Base-by-base conservation (phyloP, 2,797 vertebrate species). In the Falco berigora region DNA sequence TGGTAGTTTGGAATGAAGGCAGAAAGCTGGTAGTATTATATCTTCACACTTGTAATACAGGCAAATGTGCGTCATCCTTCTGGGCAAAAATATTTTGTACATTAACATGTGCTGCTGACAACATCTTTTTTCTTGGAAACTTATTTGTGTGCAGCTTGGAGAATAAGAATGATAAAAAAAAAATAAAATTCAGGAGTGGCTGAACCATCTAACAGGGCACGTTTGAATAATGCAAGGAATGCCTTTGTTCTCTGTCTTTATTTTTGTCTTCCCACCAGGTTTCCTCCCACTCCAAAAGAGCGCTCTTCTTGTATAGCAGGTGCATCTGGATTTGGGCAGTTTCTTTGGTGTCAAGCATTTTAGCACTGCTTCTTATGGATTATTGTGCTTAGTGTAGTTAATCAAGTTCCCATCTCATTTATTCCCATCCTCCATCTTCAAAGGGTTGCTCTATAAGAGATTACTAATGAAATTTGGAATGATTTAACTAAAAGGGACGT, bases 1-100 rank as follows among this genome's bases (percentile, higher is more conserved):
- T 88, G 79, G 59, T 84, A 96, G 56, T 84, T 78, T 76, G 55
- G 44, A 94, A 68, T 50, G 58, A 94, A 96, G 62, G 83, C 86
- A 91, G 77, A 95, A 95, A 76, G 61, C 90, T 96, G 68, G 90
- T 95, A 88, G 28, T 63, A n/a, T 92, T 95, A 58, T 83, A 58
- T 94, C 90, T 95, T 96, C 58, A 72, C 25, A 61, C 59, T 88
- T 94, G 63, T 55, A 93, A 84, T 50, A 64, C 86, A 88, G 72
- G 77, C 47, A 89, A 89, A 88, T 12, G 9, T 62, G 79, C 23
- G 19, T 91, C 55, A 55, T 92, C 77, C 56, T 88, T 72, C 64
- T 2, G 23, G 12, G 21, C 49, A 56, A 79, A 81, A 92, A 80
- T 88, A 88, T 94, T 95, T 92, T 71, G 14, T 95, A 12, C 80